Percentiles rank a stretch among this genome's conserved stretches.
These are phyloP conservation scores for Napeogenes inachia DNA, from an alignment of 2,888 invertebrate species.

Conservation along the genomic window DNA sequence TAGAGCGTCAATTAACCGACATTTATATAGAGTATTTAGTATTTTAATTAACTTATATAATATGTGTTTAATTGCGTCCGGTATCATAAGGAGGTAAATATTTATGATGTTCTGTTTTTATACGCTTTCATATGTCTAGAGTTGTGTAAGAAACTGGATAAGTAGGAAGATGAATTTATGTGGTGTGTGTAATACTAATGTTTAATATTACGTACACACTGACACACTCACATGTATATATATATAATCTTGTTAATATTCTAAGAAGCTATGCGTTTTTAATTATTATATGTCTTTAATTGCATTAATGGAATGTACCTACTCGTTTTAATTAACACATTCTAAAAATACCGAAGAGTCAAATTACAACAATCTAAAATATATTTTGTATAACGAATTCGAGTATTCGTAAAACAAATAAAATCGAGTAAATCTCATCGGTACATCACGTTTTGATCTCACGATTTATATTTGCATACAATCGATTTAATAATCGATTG, in stretches of 20 bases:
- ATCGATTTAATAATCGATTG: constrained; percentile 17
- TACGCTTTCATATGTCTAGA: constrained; percentile 9
- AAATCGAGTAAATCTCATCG: constrained; percentile 16
- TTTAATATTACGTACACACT: too few relatives aligned
- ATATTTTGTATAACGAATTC: constrained; percentile 18
- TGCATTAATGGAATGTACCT: too few relatives aligned
- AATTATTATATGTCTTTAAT: too few relatives aligned
- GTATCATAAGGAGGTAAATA: constrained; percentile 15
- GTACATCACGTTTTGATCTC: constrained; percentile 23
- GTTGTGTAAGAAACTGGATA: constrained; percentile 19
- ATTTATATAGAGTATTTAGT: background rate
- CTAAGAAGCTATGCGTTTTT: too few relatives aligned
- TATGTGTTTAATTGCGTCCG: constrained; percentile 9
- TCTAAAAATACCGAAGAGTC: background rate
- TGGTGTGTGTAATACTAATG: background rate
- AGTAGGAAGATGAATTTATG: constrained; percentile 15
- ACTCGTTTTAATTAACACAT: background rate
- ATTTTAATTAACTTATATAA: constrained; percentile 2
- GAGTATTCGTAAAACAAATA: constrained; percentile 21
- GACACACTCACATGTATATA: too few relatives aligned
- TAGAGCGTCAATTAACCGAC: background rate
- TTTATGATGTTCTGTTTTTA: constrained; percentile 19
- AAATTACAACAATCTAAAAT: background rate
- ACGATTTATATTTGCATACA: constrained; percentile 23
- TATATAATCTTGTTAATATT: too few relatives aligned